These are phyloP conservation scores for Hemibagrus guttatus DNA, from an alignment of 2,797 vertebrate species.

Conservation along the genomic window DNA sequence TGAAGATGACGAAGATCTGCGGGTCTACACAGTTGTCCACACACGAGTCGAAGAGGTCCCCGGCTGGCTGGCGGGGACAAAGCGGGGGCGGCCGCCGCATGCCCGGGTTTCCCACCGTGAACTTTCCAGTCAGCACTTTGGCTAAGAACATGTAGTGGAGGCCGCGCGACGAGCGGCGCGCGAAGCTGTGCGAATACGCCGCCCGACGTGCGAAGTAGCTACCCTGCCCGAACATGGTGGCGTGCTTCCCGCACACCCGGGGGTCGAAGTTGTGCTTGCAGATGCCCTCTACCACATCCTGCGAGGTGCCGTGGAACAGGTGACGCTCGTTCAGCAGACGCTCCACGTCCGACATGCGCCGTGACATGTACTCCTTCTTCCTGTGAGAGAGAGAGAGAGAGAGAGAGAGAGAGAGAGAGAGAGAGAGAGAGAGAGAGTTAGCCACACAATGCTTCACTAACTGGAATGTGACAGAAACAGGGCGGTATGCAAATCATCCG, in stretches of 20 bases:
- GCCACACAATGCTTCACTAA: background rate
- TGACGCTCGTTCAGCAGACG: conserved; percentile 92
- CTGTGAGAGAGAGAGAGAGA: conserved; percentile 66
- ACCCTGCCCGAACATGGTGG: conserved; percentile 99
- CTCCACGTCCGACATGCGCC: conserved; percentile 89
- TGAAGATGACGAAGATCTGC: conserved; percentile 99
- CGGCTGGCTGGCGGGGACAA: conserved; percentile 88
- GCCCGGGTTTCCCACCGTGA: conserved; percentile 92
- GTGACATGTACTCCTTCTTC: conserved; percentile 98
- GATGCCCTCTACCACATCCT: conserved; percentile 95
- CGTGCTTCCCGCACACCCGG: conserved; percentile 94
- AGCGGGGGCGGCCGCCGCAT: conserved; percentile 95
- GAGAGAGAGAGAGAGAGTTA: background rate
- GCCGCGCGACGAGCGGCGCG: conserved; percentile 90
- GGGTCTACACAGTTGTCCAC: conserved; percentile 99
- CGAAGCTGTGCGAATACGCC: conserved; percentile 97
- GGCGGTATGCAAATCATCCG: conserved; percentile 15
- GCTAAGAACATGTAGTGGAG: conserved; percentile 99
- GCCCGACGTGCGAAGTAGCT: conserved; percentile 98
- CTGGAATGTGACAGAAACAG: conserved; percentile 1
- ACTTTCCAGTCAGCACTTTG: conserved; percentile 94
- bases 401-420: background rate
- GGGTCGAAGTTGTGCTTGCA: conserved; percentile 99
- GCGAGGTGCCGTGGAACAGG: conserved; percentile 96
- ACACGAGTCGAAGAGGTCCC: conserved; percentile 97